Evolutionary conservation across 2,888 invertebrate genomes (phyloP), one percentile per base, ranked within the genome.

Genomic region (Thysanoteuthis rhombus): DNA sequence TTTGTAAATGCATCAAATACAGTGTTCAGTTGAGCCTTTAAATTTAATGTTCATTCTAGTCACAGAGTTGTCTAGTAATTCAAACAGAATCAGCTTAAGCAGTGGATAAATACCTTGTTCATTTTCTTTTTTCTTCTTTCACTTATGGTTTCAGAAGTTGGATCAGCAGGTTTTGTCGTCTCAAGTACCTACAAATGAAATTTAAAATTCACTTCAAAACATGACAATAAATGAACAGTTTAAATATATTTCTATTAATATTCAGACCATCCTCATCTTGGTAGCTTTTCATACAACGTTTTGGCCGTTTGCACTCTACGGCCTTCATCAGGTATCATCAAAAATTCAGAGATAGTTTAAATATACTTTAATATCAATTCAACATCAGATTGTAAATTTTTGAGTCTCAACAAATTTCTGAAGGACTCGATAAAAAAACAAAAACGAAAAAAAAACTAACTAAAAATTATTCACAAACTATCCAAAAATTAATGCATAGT

Each of bases 101-200:
- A 93, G 22, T 92, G 2, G 36, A 19, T 47, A 93, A 89, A 93
- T 40, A 92, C 92, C 92, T 92, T 92, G 19, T 92, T 92, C 42
- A 40, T 40, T 92, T 45, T 40, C 45, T 92, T 92, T 92, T 92
- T 40, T 40, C 45, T 32, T 32, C 92, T 92, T 42, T 92, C 8
- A 2, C 42, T 92, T 38, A 92, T 42, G 32, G n/a, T 39, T 92
- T 40, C 40, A 45, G 32, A 45, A 22, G 92, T 19, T 92, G 92
- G 92, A 92, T 92, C 92, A n/a, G 92, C 42, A 45, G 45, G 92
- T 40, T 40, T 45, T 2, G 32, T 32, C 32, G 28, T n/a, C 10
- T 92, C 22, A 19, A 42, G 32, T n/a, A 92, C 22, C 92, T 92
- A 38, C 10, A 39, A 22, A 1, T 16, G 19, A n/a, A 75, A 75